These are phyloP conservation scores for Poicephalus gulielmi DNA, from an alignment of 2,113 vertebrate genomes.

Conservation along the genomic window DNA sequence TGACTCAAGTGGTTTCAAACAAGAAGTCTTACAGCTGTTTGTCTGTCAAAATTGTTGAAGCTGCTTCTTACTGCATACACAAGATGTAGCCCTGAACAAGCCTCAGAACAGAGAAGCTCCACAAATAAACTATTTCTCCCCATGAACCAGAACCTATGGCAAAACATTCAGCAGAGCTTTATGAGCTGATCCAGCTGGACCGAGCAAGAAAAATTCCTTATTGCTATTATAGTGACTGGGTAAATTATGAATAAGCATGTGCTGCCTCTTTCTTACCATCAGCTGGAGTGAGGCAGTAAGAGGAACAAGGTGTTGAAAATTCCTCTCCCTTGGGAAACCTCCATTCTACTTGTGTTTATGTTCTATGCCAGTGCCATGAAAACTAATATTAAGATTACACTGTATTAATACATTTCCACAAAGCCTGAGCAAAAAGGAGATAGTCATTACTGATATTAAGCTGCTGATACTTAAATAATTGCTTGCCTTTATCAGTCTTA, in stretches of 20 bases:
- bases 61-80: neutral
- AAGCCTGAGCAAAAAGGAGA: constrained; percentile 20
- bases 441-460: constrained; percentile 44
- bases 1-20: neutral
- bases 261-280: neutral
- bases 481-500: constrained; percentile 35
- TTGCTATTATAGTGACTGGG: neutral
- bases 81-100: neutral
- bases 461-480: constrained; percentile 44
- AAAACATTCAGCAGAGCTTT: neutral
- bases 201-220: neutral
- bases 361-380: neutral
- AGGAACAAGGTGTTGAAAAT: neutral
- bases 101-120: neutral
- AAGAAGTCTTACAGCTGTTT: neutral
- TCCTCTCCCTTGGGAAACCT: neutral
- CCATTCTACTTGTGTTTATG: neutral
- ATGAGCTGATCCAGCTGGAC: neutral
- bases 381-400: constrained; percentile 16
- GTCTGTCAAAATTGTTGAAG: neutral
- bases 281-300: neutral
- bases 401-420: constrained; percentile 19
- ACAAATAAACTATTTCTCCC: neutral
- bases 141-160: neutral
- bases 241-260: neutral